These are phyloP conservation scores for Zoanthus sansibaricus DNA, from an alignment of 92 coral and sea anemone genomes.

Conservation along the genomic window DNA sequence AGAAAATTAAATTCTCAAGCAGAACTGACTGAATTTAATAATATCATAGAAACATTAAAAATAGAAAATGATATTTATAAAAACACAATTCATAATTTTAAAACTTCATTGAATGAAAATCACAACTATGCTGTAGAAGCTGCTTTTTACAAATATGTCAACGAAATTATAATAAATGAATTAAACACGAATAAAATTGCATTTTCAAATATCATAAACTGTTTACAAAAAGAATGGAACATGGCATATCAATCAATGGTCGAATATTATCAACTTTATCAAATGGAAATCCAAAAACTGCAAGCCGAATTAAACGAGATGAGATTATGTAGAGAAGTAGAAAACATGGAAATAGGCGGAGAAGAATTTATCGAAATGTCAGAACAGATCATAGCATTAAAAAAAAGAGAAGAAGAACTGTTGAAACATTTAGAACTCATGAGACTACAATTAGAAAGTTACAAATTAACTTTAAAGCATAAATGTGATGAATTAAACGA, in stretches of 20 bases:
- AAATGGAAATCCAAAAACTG: background rate
- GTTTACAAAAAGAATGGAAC: background rate
- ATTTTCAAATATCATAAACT: background rate
- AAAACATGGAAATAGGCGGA: background rate
- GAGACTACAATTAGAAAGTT: background rate
- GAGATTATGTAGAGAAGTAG: background rate
- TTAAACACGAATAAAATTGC: background rate
- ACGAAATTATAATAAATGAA: background rate
- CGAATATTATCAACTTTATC: background rate
- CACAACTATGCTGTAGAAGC: background rate
- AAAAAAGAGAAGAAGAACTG: background rate
- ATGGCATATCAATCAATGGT: background rate
- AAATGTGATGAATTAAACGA: background rate
- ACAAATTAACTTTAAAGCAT: background rate
- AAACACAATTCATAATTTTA: no score
- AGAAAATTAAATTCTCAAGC: background rate
- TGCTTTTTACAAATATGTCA: background rate
- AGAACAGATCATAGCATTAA: background rate
- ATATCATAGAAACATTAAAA: background rate
- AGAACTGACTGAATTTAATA: background rate
- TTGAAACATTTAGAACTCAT: background rate
- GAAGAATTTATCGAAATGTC: background rate
- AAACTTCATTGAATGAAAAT: background rate
- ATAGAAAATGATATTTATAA: background rate
- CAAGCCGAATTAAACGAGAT: background rate